These are phyloP conservation scores for Plectus sambesii DNA, from an alignment of 1,140 invertebrate genomes.

Conservation along the genomic window DNA sequence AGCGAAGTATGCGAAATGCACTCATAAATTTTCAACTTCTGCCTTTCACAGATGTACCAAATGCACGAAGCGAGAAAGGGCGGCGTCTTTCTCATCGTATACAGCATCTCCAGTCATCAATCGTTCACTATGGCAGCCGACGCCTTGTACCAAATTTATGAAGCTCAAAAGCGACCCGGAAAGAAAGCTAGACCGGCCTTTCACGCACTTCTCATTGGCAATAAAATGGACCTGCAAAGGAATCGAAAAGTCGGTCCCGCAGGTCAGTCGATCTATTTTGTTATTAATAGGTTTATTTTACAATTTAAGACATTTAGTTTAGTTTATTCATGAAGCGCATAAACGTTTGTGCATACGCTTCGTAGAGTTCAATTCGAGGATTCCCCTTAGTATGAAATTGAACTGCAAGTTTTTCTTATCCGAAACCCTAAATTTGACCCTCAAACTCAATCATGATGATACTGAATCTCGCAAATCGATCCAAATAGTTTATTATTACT, in stretches of 20 bases:
- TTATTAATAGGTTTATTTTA: no score
- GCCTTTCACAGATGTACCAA: slow-evolving; percentile 19
- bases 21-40: slow-evolving; percentile 14
- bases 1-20: slow-evolving; percentile 9
- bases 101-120: slow-evolving; percentile 32
- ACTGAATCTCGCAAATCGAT: no score
- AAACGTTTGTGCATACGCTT: no score
- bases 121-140: slow-evolving; percentile 33
- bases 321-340: no score
- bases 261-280: slow-evolving; percentile 21
- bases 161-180: slow-evolving; percentile 3
- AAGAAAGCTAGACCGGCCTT: neutral
- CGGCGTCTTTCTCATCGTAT: slow-evolving; percentile 29
- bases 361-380: no score
- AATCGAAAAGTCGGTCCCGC: slow-evolving; percentile 29
- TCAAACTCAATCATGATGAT: no score
- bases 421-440: no score
- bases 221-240: slow-evolving; percentile 34
- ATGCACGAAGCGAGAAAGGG: no score
- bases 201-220: slow-evolving; percentile 32
- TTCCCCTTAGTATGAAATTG: no score
- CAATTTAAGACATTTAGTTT: no score
- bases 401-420: no score
- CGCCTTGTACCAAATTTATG: slow-evolving; percentile 33
- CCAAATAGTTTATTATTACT: no score